Evolutionary conservation across 1,140 invertebrate species (phyloP), one percentile per base, ranked within the genome.

Genomic region (Asobara japonica): DNA sequence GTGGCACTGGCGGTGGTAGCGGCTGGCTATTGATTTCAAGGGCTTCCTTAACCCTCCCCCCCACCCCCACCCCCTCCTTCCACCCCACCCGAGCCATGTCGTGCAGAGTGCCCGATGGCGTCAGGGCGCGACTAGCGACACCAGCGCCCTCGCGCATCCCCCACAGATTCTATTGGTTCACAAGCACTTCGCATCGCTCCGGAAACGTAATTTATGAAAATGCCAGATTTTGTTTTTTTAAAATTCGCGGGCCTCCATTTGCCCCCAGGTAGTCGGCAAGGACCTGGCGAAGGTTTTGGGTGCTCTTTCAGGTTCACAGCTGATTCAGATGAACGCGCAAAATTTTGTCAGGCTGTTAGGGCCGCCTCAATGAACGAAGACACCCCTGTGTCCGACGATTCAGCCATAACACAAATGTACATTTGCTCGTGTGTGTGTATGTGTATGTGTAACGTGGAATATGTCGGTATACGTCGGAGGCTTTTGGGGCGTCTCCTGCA

Each of bases 11-110:
- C 68, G 82, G 82, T 78, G 81, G 81, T 84, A 83, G 83, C 79
- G 81, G 79, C 84, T 83, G 82, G 84, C 84, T 87, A 87, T 87
- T 87, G 85, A 87, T 87, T 87, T 87, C 85, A 87, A 87, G 84
- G 85, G 83, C 80, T 86, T 86, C 83, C 83, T 86, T 84, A 85
- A 81, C 76, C 83, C 77, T 75, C 78, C 82, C 56, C 64, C 48
- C n/a, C 4, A 5, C 51, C 4, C n/a, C 60, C 60, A n/a, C 70
- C 51, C 71, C 77, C 77, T 78, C 75, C 78, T 74, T 82, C 73
- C 83, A 83, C 79, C 83, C 80, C 81, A 77, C 77, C 80, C 69
- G 74, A 13, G 27, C 60, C 60, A n/a, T 62, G 60, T 62, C 29
- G 29, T 62, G 60, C 60, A 7, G 60, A 62, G 60, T 62, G 5